These are phyloP conservation scores for Scaptomyza montana DNA, from an alignment of 1,140 invertebrate species.

Conservation along the genomic window DNA sequence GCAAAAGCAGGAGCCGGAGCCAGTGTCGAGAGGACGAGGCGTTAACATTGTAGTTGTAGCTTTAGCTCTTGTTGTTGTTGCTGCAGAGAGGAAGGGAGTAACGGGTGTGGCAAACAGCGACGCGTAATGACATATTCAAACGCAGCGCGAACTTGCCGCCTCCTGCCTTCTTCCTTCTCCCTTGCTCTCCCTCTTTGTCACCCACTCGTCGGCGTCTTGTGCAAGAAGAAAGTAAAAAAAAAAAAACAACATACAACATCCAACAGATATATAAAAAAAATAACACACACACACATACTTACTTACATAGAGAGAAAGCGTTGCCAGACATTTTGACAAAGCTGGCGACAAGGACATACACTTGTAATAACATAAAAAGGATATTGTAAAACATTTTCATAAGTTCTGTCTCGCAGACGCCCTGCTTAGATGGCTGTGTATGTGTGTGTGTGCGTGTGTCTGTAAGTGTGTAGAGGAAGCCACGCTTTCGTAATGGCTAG, in stretches of 20 bases:
- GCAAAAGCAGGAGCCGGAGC: not conserved
- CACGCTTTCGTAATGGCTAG: not conserved
- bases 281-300: not conserved
- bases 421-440: slow-evolving; percentile 11
- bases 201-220: not conserved
- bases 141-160: slow-evolving; percentile 76
- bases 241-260: slow-evolving; percentile 3
- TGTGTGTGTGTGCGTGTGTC: not conserved
- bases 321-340: slow-evolving; percentile 83
- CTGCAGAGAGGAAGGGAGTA: not conserved
- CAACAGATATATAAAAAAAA: not conserved
- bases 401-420: slow-evolving; percentile 63
- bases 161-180: slow-evolving; percentile 5
- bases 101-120: slow-evolving; percentile 30
- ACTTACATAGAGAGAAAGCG: slow-evolving; percentile 31
- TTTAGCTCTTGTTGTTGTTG: slow-evolving; percentile 39
- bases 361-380: slow-evolving; percentile 84
- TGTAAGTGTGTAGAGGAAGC: not conserved
- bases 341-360: slow-evolving; percentile 82
- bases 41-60: slow-evolving; percentile 60
- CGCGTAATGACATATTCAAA: slow-evolving; percentile 79
- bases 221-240: slow-evolving; percentile 25
- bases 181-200: too few species aligned
- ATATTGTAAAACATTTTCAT: slow-evolving; percentile 84
- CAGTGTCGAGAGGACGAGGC: slow-evolving; percentile 36